Percentiles rank a stretch among this genome's conserved stretches.
Evolutionary conservation across 2,888 invertebrate species (phyloP).

Genomic region (Erebia palarica): DNA sequence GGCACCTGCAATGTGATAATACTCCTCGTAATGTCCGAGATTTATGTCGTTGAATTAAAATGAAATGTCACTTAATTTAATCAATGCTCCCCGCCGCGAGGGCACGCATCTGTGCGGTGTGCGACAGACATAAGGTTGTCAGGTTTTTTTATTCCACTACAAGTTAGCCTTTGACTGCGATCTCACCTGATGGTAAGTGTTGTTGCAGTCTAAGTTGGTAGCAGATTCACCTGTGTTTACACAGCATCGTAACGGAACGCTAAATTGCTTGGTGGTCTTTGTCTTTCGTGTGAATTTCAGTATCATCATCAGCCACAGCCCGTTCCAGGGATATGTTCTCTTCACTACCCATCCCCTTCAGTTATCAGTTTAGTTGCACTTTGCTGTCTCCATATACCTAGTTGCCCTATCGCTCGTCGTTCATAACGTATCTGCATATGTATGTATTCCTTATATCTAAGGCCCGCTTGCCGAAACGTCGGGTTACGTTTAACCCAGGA

Average conservation of each 20-base stretch:
- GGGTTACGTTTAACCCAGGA: too few relatives aligned
- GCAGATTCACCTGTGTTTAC: too few relatives aligned
- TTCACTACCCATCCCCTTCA: background rate
- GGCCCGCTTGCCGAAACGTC: too few relatives aligned
- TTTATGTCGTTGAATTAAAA: constrained; percentile 73
- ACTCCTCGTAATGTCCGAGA: constrained; percentile 65
- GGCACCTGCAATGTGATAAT: constrained; percentile 65
- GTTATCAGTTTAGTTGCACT: too few relatives aligned
- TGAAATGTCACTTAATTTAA: constrained; percentile 79
- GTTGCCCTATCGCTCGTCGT: too few relatives aligned
- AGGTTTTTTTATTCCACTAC: background rate
- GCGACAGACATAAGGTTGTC: constrained; percentile 14
- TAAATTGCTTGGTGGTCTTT: background rate
- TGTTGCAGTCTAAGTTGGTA: too few relatives aligned
- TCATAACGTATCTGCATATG: too few relatives aligned
- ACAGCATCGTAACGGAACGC: too few relatives aligned
- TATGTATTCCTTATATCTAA: too few relatives aligned
- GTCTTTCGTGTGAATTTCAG: background rate
- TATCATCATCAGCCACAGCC: background rate
- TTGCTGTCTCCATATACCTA: too few relatives aligned
- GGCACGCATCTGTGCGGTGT: constrained; percentile 57
- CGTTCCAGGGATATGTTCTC: background rate
- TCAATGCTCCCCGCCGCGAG: constrained; percentile 67
- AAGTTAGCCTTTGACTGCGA: too few relatives aligned
- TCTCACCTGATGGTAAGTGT: too few relatives aligned